Evolutionary conservation across 2,113 vertebrate genomes (phyloP).

Genomic region (Scopus umbretta): DNA sequence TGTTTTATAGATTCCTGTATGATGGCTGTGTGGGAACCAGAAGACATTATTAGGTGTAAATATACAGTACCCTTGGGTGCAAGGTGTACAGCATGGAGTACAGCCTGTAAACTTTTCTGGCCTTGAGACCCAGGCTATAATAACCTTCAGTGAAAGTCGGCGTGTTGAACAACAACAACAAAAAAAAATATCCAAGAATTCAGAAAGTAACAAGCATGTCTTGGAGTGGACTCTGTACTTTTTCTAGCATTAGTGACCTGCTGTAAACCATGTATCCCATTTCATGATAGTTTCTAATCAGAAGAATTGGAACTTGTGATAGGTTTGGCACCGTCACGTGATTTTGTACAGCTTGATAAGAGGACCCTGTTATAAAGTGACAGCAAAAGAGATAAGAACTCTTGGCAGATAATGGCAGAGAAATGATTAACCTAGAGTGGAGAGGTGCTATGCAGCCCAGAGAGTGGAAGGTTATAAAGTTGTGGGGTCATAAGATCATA

Average conservation of each 20-base stretch:
- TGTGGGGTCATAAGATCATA: slow-evolving; percentile 71
- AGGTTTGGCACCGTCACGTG: slow-evolving; percentile 73
- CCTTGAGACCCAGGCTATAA: slow-evolving; percentile 55
- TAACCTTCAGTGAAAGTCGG: slow-evolving; percentile 72
- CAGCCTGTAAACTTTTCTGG: slow-evolving; percentile 65
- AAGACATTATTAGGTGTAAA: slow-evolving; percentile 73
- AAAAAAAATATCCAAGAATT: slow-evolving; percentile 68
- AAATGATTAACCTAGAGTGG: slow-evolving; percentile 91
- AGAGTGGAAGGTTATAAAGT: slow-evolving; percentile 75
- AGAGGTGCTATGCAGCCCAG: slow-evolving; percentile 70
- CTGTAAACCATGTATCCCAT: slow-evolving; percentile 75
- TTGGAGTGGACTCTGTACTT: slow-evolving; percentile 77
- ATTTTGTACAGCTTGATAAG: slow-evolving; percentile 75
- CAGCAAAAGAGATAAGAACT: slow-evolving; percentile 91
- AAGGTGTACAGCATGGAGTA: slow-evolving; percentile 67
- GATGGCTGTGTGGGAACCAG: slow-evolving; percentile 59
- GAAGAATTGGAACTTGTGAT: slow-evolving; percentile 72
- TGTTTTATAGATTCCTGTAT: slow-evolving; percentile 70
- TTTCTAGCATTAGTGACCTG: slow-evolving; percentile 75
- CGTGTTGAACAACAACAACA: slow-evolving; percentile 49
- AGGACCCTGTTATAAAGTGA: slow-evolving; percentile 92
- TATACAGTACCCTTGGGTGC: slow-evolving; percentile 49
- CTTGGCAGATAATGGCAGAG: slow-evolving; percentile 83
- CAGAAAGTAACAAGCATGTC: slow-evolving; percentile 68
- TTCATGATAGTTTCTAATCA: slow-evolving; percentile 77